These are phyloP conservation scores for Helicoverpa armigera DNA, from an alignment of 1,140 invertebrate species.

Conservation along the genomic window DNA sequence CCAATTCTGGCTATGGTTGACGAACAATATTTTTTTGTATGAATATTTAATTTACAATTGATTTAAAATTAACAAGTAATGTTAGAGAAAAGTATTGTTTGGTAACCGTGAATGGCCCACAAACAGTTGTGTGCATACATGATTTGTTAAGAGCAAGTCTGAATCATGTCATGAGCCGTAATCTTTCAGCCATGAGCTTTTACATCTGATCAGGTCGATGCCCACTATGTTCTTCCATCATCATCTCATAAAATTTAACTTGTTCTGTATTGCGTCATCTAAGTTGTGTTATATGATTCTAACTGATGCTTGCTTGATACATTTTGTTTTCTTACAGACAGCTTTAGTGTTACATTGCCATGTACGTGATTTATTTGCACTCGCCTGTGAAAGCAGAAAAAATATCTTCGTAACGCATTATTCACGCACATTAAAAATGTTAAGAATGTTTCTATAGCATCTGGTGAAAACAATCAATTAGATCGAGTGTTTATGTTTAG, in stretches of 20 bases:
- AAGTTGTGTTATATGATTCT: constrained; percentile 47
- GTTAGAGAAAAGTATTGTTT: constrained; percentile 63
- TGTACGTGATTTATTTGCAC: constrained; percentile 46
- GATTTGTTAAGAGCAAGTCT: constrained; percentile 54
- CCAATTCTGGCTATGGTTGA: constrained; percentile 73
- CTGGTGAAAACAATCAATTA: constrained; percentile 31
- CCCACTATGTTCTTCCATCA: constrained; percentile 43
- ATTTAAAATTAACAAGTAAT: not conserved
- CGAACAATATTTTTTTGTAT: constrained; percentile 69
- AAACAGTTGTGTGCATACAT: constrained; percentile 71
- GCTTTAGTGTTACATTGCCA: constrained; percentile 47
- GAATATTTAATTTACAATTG: not conserved
- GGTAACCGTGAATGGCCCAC: constrained; percentile 67
- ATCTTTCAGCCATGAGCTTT: constrained; percentile 54
- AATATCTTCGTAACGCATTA: constrained; percentile 25
- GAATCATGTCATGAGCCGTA: constrained; percentile 57
- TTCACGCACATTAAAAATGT: constrained; percentile 43
- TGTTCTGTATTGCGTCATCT: constrained; percentile 42
- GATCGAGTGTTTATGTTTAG: constrained; percentile 27
- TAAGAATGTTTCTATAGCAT: constrained; percentile 20
- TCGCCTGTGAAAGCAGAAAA: constrained; percentile 36
- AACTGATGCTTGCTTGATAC: constrained; percentile 49
- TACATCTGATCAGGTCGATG: constrained; percentile 47
- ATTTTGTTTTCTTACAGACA: constrained; percentile 45
- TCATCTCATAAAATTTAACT: constrained; percentile 46